Evolutionary conservation across 2,113 vertebrate species (phyloP), one percentile per base, ranked within the genome.

Genomic region (Prunella himalayana): DNA sequence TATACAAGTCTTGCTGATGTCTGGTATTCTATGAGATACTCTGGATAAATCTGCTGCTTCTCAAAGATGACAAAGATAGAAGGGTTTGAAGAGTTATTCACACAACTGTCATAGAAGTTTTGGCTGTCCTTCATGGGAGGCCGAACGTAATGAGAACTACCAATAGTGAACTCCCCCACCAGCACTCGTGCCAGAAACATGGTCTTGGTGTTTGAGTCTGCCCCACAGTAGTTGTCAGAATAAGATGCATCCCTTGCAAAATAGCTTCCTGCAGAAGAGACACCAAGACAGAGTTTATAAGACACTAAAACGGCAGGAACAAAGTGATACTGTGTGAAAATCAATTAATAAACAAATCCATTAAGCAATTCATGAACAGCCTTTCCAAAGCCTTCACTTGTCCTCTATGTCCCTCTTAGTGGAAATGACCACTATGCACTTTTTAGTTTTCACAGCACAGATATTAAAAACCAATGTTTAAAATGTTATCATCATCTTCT

Each of bases 21-120:
- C 39, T 94, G 37, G 39, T 99, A 99, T 42, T 98, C 94, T 68
- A 99, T 98, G 56, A 99, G 76, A 69, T 99, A 99, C 95, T 99
- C 99, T 0, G 99, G 99, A 92, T 99, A 99, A 86, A 99, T 96
- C 96, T 99, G 99, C 61, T 98, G 98, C 84, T 98, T 98, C 89
- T 99, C 98, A 60, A 99, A 99, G 87, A 99, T 94, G 31, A 99
- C 99, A 44, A 98, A 99, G 88, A 99, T 98, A 20, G 98, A 98
- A 6, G 99, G 99, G 54, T 98, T 78, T 0, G 35, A 73, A 39
- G 69, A 11, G 14, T 97, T 78, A 78, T 99, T 98, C 17, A 99
- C 99, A 23, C 99, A 99, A 94, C 99, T 99, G 97, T 99, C 98
- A 0, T 98, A 99, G 90, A 99, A 98, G 78, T 69, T 94, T 70